A percentile compares a stretch with the other conserved stretches of the same genome.
Evolutionary conservation across 2,113 vertebrate species (phyloP).

Genomic region (Pristiophorus japonicus): DNA sequence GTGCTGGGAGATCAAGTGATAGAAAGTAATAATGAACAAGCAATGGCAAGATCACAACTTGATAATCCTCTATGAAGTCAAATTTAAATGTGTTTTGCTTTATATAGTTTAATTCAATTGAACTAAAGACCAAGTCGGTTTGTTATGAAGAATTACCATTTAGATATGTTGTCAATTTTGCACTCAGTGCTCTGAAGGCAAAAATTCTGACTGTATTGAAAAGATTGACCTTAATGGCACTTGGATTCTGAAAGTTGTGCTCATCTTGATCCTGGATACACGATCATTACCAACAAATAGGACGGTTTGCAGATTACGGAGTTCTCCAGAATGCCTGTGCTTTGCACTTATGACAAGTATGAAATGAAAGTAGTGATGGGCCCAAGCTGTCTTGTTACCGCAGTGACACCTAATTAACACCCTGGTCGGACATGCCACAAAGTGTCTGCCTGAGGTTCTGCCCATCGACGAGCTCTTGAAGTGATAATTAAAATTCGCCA

Average conservation of each 20-base stretch:
- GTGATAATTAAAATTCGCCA: conserved; percentile 23
- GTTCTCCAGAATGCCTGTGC: not conserved
- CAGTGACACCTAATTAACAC: conserved; percentile 27
- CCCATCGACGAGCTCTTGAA: not conserved
- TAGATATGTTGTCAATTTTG: not conserved
- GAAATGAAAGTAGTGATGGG: not conserved
- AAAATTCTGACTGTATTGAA: not conserved
- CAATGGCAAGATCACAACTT: not conserved
- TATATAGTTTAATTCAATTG: not conserved
- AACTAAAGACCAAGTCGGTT: not conserved
- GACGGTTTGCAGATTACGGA: not conserved
- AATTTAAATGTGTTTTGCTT: not conserved
- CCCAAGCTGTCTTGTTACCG: not conserved
- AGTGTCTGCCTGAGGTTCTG: not conserved
- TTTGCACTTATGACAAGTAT: not conserved
- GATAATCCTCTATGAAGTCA: not conserved
- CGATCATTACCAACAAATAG: not conserved
- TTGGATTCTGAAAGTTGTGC: not conserved
- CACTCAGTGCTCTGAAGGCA: not conserved
- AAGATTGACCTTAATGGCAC: not conserved
- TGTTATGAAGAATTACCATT: not conserved
- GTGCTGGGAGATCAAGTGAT: not conserved
- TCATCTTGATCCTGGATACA: not conserved
- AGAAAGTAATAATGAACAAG: not conserved
- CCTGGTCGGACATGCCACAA: not conserved